Base-by-base conservation (phyloP, 1,140 invertebrate genomes). In the Epicauta chinensis region DNA sequence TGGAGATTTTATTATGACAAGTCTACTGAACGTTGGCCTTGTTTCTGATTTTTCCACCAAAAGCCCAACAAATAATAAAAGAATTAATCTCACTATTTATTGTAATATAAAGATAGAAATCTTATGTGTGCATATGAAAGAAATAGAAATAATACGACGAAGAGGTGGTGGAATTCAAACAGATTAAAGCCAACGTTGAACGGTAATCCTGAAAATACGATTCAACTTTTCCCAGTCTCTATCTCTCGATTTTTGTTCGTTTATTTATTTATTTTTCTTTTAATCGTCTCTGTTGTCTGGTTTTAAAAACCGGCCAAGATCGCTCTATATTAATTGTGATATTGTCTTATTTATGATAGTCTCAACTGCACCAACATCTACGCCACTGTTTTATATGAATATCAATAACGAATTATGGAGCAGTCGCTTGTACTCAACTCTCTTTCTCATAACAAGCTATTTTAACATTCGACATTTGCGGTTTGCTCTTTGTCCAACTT, bases 331-430 rank as follows among this genome's bases (percentile, higher is more conserved):
- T 53, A 53, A 53, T 53, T 53, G 51, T 53, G 36, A 34, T 35
- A 16, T 30, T 16, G 38, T 11, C 16, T 47, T 53, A 53, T 53
- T 53, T 53, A 53, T 53, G 11, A 23, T 2, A 36, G 46, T 23
- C 11, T 49, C 17, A 38, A 38, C 36, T 39, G 39, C 36, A 39
- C 16, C 30, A 49, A 49, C 38, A 59, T 46, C 47, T 56, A 60
- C 60, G 57, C 61, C 61, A 63, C 55, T 63, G 58, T 34, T 7
- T n/a, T 40, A 50, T 56, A 58, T 60, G 61, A 60, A 63, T 60
- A 63, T 63, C 61, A 61, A 63, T 63, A 56, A 51, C 54, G 45
- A 64, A 62, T 64, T 64, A 64, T 64, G 62, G 60, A n/a, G n/a
- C 59, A 59, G 51, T 54, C 44, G 4, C 23, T 23, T 7, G 4